A percentile compares a stretch with the other conserved stretches of the same genome.
Evolutionary conservation across 1,140 invertebrate genomes (phyloP).

Genomic region (Apis dorsata): DNA sequence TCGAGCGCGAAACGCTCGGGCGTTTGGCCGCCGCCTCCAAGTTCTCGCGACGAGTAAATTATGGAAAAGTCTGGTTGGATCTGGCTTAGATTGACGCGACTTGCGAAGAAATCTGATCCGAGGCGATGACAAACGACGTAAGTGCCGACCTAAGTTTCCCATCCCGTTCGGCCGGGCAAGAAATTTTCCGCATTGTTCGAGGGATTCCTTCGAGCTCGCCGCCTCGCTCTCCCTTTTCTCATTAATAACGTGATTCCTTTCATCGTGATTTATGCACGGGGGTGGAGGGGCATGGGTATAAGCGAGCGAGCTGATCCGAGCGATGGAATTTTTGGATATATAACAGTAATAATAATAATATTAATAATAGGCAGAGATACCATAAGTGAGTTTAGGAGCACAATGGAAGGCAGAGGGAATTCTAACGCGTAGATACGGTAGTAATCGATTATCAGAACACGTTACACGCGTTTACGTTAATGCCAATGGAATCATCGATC

Average conservation of each 20-base stretch:
- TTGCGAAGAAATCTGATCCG: constrained; percentile 49
- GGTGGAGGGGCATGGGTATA: not conserved
- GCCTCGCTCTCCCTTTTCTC: not conserved
- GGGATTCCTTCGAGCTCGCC: not conserved
- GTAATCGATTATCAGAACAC: too few species aligned
- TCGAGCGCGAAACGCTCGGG: constrained; percentile 48
- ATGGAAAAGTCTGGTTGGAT: constrained; percentile 38
- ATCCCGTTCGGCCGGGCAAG: not conserved
- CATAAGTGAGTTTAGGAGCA: too few species aligned
- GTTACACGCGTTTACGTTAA: too few species aligned
- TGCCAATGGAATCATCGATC: too few species aligned
- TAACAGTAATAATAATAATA: not conserved
- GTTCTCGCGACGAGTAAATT: constrained; percentile 67
- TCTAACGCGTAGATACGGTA: too few species aligned
- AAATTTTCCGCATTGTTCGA: constrained; percentile 41
- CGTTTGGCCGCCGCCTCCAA: constrained; percentile 50
- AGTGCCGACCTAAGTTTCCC: constrained; percentile 32
- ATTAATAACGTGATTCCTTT: constrained; percentile 29
- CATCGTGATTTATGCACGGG: constrained; percentile 1
- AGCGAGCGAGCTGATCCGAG: not conserved
- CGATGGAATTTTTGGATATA: not conserved
- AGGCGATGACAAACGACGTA: constrained; percentile 55
- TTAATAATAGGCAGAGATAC: not conserved
- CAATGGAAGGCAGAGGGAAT: too few species aligned
- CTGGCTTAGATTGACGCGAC: constrained; percentile 43